These are phyloP conservation scores for Cactoblastis cactorum DNA, from an alignment of 2,888 invertebrate species.

Conservation along the genomic window DNA sequence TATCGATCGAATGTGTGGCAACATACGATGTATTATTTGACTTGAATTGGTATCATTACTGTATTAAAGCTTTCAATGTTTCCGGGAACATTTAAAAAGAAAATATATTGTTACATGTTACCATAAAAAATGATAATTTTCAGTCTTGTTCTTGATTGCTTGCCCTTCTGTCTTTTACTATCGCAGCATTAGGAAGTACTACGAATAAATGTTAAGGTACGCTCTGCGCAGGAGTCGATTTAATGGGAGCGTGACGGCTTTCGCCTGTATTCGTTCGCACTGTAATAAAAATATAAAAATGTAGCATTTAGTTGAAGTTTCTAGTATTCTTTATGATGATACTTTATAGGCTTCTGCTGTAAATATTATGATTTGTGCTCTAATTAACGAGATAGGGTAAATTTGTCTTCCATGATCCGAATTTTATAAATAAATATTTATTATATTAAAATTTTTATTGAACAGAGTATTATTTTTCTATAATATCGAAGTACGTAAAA, in stretches of 20 bases:
- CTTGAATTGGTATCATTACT: neutral
- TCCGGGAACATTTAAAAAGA: neutral
- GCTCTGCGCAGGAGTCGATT: conserved; percentile 1
- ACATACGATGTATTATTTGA: neutral
- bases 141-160: too few relatives aligned
- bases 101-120: too few relatives aligned
- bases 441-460: too few relatives aligned
- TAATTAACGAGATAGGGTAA: too few relatives aligned
- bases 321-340: neutral
- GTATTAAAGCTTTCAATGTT: neutral
- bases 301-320: neutral
- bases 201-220: conserved; percentile 7
- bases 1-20: neutral
- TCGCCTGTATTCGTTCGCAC: neutral
- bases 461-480: neutral
- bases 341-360: neutral
- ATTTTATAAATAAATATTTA: too few relatives aligned
- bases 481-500: too few relatives aligned
- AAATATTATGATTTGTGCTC: too few relatives aligned
- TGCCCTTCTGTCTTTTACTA: too few relatives aligned
- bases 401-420: too few relatives aligned
- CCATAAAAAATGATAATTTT: too few relatives aligned
- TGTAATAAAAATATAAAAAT: conserved; percentile 4
- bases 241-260: conserved; percentile 10
- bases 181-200: neutral